phyloP scores from a whole-genome alignment of 1,140 invertebrate species.

The Danaus plexippus region DNA sequence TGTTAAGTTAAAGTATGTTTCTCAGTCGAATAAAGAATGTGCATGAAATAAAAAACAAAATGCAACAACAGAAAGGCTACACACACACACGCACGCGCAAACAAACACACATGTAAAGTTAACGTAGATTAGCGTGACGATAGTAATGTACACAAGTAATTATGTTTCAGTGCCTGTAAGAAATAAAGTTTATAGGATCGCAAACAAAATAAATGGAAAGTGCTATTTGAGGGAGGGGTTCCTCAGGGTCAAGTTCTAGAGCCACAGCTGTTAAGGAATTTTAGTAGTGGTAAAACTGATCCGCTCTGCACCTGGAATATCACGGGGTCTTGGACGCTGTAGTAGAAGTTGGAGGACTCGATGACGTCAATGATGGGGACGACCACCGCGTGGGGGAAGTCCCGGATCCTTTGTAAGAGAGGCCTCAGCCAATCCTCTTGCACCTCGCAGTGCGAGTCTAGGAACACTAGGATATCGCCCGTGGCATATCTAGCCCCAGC shows the following conservation, averaged over 20 bases:
- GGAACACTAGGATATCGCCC: slow-evolving; percentile 89
- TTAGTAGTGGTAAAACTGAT: slow-evolving; percentile 5
- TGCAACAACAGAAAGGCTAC: no score
- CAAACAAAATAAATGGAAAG: no score
- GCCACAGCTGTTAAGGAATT: slow-evolving; percentile 6
- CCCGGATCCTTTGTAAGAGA: slow-evolving; percentile 85
- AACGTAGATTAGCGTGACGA: no score
- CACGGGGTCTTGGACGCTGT: slow-evolving; percentile 74
- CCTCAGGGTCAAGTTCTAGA: slow-evolving; percentile 3
- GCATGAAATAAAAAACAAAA: no score
- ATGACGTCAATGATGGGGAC: slow-evolving; percentile 97
- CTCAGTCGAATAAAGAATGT: no score
- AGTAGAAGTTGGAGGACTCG: slow-evolving; percentile 68
- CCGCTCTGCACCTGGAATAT: slow-evolving; percentile 79
- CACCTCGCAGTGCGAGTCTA: slow-evolving; percentile 95
- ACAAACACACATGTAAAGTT: no score
- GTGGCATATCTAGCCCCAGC: slow-evolving; percentile 78
- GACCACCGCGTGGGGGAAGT: slow-evolving; percentile 83
- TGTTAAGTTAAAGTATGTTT: no score
- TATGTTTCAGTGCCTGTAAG: no score
- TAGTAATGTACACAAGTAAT: no score
- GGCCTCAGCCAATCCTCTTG: slow-evolving; percentile 89
- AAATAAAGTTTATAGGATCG: no score
- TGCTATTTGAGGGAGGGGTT: not conserved
- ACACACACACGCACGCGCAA: no score